Percentiles rank a stretch among this genome's conserved stretches.
phyloP scores from a whole-genome alignment of 2,797 vertebrate genomes.

The Platyrinchus mystaceus region DNA sequence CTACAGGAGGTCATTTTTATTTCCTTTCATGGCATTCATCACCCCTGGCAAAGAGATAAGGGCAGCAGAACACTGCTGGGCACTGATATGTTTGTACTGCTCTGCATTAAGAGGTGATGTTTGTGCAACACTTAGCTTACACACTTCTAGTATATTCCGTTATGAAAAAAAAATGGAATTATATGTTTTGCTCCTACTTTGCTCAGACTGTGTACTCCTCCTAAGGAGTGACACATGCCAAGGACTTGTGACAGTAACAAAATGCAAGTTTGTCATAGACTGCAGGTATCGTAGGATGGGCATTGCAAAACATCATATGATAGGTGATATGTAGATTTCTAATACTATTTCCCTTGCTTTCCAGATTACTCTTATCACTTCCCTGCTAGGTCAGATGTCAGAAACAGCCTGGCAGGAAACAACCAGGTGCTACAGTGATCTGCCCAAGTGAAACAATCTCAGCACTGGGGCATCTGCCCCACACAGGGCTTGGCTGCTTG shows the following conservation, averaged over 20 bases:
- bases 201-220: background rate
- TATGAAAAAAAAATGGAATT: background rate
- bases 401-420: background rate
- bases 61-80: background rate
- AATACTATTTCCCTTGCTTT: background rate
- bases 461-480: background rate
- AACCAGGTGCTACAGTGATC: fast-evolving
- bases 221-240: too few species aligned
- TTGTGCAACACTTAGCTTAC: background rate
- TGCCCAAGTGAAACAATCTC: background rate
- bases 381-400: background rate
- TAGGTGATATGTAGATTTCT: background rate
- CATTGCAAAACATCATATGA: background rate
- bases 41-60: background rate
- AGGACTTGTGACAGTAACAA: background rate
- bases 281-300: background rate
- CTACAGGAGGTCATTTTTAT: background rate
- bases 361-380: background rate
- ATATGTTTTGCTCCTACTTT: background rate
- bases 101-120: background rate
- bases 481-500: fast-evolving
- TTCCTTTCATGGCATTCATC: background rate
- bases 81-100: background rate
- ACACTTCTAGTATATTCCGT: background rate
- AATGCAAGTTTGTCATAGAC: background rate